Conservation (phyloP, 2,888 invertebrate species). For the Seira ritae region DNA sequence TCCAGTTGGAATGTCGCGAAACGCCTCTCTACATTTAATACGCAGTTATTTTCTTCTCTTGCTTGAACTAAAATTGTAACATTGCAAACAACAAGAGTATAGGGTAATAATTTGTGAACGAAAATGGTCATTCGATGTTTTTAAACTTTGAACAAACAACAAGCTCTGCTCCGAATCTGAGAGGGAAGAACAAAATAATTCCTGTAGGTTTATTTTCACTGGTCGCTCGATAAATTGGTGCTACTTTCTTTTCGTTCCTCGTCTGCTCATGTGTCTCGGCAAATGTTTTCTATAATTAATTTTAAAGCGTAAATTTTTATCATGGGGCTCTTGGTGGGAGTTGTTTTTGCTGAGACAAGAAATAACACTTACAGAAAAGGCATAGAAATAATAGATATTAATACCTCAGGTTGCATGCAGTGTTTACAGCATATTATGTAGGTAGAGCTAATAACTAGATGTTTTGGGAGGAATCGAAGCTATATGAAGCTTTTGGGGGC, state of each 20-base stretch:
- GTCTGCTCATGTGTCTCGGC: no score
- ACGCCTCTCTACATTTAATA: neutral
- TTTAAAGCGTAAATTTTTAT: no score
- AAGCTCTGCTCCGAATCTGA: neutral
- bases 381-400: no score
- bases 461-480: no score
- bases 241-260: conserved; percentile 38
- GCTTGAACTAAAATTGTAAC: neutral
- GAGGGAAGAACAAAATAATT: neutral
- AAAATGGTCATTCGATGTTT: neutral
- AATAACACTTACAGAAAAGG: no score
- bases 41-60: neutral
- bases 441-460: no score
- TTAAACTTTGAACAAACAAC: neutral
- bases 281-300: no score
- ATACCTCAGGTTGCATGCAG: no score
- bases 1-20: neutral
- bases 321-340: no score
- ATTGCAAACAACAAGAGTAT: neutral
- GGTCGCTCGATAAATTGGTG: conserved; percentile 15
- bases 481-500: no score
- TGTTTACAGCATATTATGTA: no score
- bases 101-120: neutral
- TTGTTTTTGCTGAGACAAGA: no score
- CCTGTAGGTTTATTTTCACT: neutral